Evolutionary conservation across 2,113 vertebrate genomes (phyloP).

Genomic region (Perccottus glenii): DNA sequence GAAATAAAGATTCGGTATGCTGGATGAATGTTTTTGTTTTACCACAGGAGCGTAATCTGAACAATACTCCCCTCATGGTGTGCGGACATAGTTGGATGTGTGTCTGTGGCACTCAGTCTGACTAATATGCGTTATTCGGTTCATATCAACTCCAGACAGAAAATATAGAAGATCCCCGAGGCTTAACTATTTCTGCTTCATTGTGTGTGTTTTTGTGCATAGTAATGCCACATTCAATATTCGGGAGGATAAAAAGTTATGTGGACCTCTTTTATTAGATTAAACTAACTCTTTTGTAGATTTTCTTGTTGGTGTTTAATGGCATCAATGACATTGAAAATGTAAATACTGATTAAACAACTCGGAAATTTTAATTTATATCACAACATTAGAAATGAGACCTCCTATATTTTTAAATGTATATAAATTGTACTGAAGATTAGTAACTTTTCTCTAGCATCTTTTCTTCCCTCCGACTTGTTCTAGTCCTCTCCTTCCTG

Average conservation of each 20-base stretch:
- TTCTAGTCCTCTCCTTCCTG: background rate
- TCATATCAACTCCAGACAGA: background rate
- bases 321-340: too few species aligned
- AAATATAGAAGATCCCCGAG: conserved; percentile 13
- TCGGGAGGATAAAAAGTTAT: background rate
- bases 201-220: conserved; percentile 11
- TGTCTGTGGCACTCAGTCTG: conserved; percentile 1
- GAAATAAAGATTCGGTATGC: conserved; percentile 17
- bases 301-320: too few species aligned
- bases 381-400: too few species aligned
- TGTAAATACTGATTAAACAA: background rate
- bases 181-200: conserved; percentile 13
- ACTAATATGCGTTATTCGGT: conserved; percentile 3
- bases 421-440: too few species aligned
- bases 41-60: background rate
- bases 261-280: conserved; percentile 1
- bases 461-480: background rate
- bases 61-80: conserved; percentile 1
- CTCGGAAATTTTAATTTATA: too few species aligned
- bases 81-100: background rate
- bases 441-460: background rate
- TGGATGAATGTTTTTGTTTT: background rate
- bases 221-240: conserved; percentile 5
- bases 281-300: background rate
- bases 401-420: too few species aligned